Base-by-base conservation (phyloP, 2,888 invertebrate genomes). In the Rotaria sp. region DNA sequence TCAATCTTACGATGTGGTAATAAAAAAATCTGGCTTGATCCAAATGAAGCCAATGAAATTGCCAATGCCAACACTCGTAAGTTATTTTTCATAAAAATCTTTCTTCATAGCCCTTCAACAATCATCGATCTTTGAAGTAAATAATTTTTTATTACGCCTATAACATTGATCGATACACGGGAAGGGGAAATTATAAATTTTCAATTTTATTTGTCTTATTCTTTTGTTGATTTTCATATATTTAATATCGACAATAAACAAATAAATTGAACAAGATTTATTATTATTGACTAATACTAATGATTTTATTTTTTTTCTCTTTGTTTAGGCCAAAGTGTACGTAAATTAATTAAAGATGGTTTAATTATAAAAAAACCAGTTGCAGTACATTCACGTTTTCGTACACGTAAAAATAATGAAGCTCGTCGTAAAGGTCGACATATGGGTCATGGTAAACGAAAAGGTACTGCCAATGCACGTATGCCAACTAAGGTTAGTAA, bases 21-120 rank as follows among this genome's bases (percentile, higher is more conserved):
- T 93, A 97, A 97, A 92, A 99, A 99, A 92, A 97, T 99, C 88
- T 99, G 99, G 99, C 94, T 99, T 92, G 99, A 99, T 94, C 99
- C 99, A 86, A 99, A 99, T 93, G 99, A 99, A 94, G 96, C 96
- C 91, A 97, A 96, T 92, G 99, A 99, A 93, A 99, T 99, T 91
- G 96, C 97, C 89, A 98, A 98, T 92, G 98, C 99, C 89, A 99
- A 99, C 92, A 98, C 98, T 89, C 93, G 98, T 96, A 93, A 95
- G 96, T 89, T n/a, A 45, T 67, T 41, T 26, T 41, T 38, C n/a
- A 18, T 3, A n/a, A 2, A 18, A 35, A 30, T n/a, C 5, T 35
- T 67, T 21, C 21, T 26, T 80, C 45, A 1, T 26, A 5, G 41
- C 80, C 80, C 80, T 80, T 80, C 41, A 24, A 80, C 80, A 80